Evolutionary conservation across 2,797 vertebrate genomes (phyloP).

Genomic region (Echeneis naucrates): DNA sequence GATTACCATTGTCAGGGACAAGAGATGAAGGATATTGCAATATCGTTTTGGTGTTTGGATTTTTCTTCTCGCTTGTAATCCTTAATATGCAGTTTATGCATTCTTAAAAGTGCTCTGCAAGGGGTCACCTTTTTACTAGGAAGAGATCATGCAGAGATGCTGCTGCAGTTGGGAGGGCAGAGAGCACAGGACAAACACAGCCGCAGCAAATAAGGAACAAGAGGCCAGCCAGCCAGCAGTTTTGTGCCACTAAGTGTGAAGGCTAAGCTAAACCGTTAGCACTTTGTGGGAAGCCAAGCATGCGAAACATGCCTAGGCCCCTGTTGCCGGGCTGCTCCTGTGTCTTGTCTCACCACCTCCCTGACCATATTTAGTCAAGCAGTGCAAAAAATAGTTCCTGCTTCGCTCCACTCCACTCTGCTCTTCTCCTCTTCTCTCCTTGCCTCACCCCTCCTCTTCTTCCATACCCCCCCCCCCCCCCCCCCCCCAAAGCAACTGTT

Average conservation of each 20-base stretch:
- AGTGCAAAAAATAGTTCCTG: slow-evolving; percentile 97
- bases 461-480: slow-evolving; percentile 45
- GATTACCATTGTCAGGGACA: slow-evolving; percentile 43
- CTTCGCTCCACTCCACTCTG: slow-evolving; percentile 62
- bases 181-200: slow-evolving; percentile 47
- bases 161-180: slow-evolving; percentile 71
- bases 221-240: slow-evolving; percentile 49
- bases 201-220: slow-evolving; percentile 60
- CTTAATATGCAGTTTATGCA: slow-evolving; percentile 12
- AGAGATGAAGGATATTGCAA: slow-evolving; percentile 29
- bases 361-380: slow-evolving; percentile 99
- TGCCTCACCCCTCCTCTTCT: slow-evolving; percentile 27
- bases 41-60: slow-evolving; percentile 14
- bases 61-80: background rate
- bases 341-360: slow-evolving; percentile 93
- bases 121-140: slow-evolving; percentile 81
- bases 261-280: slow-evolving; percentile 67
- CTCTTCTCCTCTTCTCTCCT: slow-evolving; percentile 44
- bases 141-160: slow-evolving; percentile 81
- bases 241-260: slow-evolving; percentile 38
- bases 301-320: slow-evolving; percentile 90
- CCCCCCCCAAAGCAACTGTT: slow-evolving; percentile 89
- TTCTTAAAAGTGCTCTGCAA: slow-evolving; percentile 47
- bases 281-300: slow-evolving; percentile 87
- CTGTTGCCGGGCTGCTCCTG: slow-evolving; percentile 91